Evolutionary conservation across 2,888 invertebrate species (phyloP), one percentile per base, ranked within the genome.

Genomic region (Panorpa germanica): DNA sequence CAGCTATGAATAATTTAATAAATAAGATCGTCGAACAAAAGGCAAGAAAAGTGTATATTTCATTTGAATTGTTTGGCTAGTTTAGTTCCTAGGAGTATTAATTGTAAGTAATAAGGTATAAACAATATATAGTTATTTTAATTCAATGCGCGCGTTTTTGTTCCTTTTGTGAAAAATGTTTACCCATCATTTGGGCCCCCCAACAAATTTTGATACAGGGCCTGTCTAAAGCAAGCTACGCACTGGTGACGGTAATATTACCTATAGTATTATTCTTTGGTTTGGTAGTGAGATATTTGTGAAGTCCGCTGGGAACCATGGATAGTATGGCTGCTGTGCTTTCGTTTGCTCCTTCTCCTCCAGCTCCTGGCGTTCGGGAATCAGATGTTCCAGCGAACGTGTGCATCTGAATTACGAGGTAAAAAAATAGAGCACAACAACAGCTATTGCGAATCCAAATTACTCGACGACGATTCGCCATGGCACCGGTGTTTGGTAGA

Each of bases 231-330:
- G n/a, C n/a, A n/a, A n/a, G n/a, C n/a, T 25, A 37, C 24, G 33
- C 41, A 38, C 22, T 36, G 15, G 29, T 28, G 11, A 11, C 10
- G 20, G 14, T 3, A 8, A 17, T 45, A 53, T 45, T 37, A 61
- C 61, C 57, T 31, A 44, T 34, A 33, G 63, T 63, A 33, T 49
- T 48, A 50, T 75, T 75, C 43, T 60, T 65, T 14, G 69, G 61
- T 43, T 68, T 70, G 24, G 70, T 65, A 12, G 71, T 71, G 38
- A 77, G 57, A 54, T 73, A 81, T 60, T 81, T 82, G 56, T 82
- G 82, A 39, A 82, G 59, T 39, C 78, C 74, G 17, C 70, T 70
- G 23, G 82, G 82, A 39, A 83, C 81, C 61, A 81, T 66, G 35
- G 77, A 76, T 37, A 81, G 59, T 31, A 83, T 76, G 41, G 80